phyloP scores from a whole-genome alignment of 2,888 invertebrate genomes.

The Eudasyphora cyanicolor region DNA sequence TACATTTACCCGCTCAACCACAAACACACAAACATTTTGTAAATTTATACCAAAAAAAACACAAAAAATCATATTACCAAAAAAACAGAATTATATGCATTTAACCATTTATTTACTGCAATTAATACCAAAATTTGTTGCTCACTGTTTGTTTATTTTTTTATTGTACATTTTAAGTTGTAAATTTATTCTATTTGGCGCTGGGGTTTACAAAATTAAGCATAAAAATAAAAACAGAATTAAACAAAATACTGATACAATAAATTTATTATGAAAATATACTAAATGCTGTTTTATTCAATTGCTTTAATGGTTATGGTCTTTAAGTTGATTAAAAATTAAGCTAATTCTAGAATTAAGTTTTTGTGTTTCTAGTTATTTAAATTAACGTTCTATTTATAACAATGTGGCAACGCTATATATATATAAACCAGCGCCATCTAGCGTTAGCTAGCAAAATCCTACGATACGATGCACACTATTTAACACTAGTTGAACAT shows the following conservation, averaged over 20 bases:
- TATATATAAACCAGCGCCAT: not conserved
- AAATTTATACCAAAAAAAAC: slow-evolving; percentile 34
- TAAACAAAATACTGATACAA: slow-evolving; percentile 1
- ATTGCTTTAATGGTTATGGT: slow-evolving; percentile 8
- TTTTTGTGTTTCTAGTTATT: not conserved
- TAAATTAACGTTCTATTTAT: not conserved
- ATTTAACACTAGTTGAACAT: not conserved
- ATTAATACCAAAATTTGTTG: slow-evolving; percentile 20
- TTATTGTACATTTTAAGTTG: slow-evolving; percentile 30
- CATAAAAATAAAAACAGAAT: not conserved
- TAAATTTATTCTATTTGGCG: slow-evolving; percentile 29
- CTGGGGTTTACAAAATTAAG: slow-evolving; percentile 19
- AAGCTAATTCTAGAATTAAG: not conserved
- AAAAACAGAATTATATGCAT: slow-evolving; percentile 24
- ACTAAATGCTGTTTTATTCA: slow-evolving; percentile 22
- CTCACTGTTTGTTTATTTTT: slow-evolving; percentile 13
- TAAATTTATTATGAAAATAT: slow-evolving; percentile 21
- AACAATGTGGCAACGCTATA: not conserved
- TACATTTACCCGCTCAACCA: too few relatives aligned
- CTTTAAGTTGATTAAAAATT: not conserved
- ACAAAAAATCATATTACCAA: slow-evolving; percentile 18
- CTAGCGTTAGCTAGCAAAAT: not conserved
- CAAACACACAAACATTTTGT: slow-evolving; percentile 8
- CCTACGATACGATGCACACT: not conserved
- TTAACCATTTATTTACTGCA: slow-evolving; percentile 28